Evolutionary conservation across 2,888 invertebrate species (phyloP).

Genomic region (Sphinx pinastri): DNA sequence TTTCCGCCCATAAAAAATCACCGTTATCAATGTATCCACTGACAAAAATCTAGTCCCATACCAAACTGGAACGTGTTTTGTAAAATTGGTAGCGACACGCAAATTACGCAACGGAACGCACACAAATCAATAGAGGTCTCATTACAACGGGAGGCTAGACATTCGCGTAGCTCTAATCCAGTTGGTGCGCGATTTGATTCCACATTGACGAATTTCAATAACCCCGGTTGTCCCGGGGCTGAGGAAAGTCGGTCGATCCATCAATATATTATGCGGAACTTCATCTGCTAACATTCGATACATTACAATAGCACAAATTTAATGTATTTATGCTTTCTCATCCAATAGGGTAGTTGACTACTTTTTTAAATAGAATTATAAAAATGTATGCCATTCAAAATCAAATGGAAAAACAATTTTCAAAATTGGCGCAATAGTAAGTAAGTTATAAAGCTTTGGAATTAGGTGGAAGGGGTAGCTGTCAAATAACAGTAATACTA

Average conservation of each 20-base stretch:
- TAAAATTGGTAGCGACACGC: constrained; percentile 42
- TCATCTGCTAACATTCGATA: not conserved
- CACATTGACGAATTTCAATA: constrained; percentile 7
- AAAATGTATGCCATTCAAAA: too few relatives aligned
- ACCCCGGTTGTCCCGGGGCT: not conserved
- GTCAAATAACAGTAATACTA: too few relatives aligned
- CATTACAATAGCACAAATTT: not conserved
- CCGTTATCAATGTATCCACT: not conserved
- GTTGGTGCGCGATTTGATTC: constrained; percentile 4
- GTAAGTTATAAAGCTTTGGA: too few relatives aligned
- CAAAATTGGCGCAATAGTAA: too few relatives aligned
- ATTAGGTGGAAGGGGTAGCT: too few relatives aligned
- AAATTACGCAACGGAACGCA: constrained; percentile 42
- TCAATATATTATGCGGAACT: not conserved
- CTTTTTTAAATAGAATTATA: too few relatives aligned
- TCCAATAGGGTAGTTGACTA: too few relatives aligned
- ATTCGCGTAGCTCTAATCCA: constrained; percentile 29
- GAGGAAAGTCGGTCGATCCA: not conserved
- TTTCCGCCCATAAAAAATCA: too few relatives aligned
- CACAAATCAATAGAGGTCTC: constrained; percentile 44
- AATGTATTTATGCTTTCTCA: too few relatives aligned
- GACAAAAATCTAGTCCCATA: constrained; percentile 9
- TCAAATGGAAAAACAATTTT: too few relatives aligned
- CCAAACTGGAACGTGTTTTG: constrained; percentile 4
- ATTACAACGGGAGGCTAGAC: constrained; percentile 38